phyloP scores from a whole-genome alignment of 2,888 invertebrate species.

The Drosophila subsilvestris region DNA sequence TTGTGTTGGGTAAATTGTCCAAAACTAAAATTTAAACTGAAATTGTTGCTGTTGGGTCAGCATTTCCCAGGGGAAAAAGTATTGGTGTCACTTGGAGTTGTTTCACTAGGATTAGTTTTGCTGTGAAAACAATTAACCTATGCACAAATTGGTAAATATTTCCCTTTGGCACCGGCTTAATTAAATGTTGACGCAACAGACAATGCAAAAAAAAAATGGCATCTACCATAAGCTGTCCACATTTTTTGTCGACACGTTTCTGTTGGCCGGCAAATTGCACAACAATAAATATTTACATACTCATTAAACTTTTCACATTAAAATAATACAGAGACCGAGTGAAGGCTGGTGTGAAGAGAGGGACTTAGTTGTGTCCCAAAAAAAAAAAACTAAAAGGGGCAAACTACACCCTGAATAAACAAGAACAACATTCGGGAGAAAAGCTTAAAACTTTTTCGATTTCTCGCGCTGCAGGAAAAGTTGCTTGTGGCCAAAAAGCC shows the following conservation, averaged over 20 bases:
- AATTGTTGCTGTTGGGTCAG: constrained; percentile 14
- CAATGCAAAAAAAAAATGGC: neutral
- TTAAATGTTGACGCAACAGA: constrained; percentile 32
- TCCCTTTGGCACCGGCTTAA: constrained; percentile 19
- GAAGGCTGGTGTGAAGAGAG: neutral
- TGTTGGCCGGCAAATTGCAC: constrained; percentile 40
- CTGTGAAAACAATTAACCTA: constrained; percentile 33
- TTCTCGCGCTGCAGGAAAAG: constrained; percentile 43
- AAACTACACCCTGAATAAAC: constrained; percentile 51
- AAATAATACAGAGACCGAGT: constrained; percentile 44
- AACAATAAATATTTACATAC: constrained; percentile 73
- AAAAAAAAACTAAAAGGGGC: constrained; percentile 36
- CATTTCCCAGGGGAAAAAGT: constrained; percentile 1
- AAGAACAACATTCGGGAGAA: constrained; percentile 16
- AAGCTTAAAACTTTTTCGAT: constrained; percentile 69
- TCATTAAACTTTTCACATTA: constrained; percentile 75
- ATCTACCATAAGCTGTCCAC: constrained; percentile 1
- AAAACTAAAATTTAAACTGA: constrained; percentile 8
- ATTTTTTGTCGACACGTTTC: constrained; percentile 22
- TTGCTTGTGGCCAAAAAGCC: constrained; percentile 27
- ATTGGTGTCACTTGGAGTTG: neutral
- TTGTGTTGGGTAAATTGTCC: constrained; percentile 28
- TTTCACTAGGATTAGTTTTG: constrained; percentile 8
- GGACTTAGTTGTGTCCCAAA: constrained; percentile 7
- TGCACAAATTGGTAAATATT: constrained; percentile 46